A percentile compares a stretch with the other conserved stretches of the same genome.
phyloP scores from a whole-genome alignment of 2,888 invertebrate species.

The Caenorhabditis doughertyi region DNA sequence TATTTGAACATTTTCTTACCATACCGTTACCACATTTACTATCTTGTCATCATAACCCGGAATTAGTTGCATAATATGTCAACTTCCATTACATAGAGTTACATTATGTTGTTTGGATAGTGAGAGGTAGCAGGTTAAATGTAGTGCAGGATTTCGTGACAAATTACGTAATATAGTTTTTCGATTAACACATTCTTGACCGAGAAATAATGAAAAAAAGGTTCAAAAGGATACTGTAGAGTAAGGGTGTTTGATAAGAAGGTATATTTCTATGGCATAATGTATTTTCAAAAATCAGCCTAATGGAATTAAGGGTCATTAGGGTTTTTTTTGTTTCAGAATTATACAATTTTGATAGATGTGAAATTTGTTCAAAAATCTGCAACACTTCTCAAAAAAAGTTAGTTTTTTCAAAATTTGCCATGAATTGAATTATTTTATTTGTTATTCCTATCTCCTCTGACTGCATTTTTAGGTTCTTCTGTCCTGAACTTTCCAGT shows the following conservation, averaged over 20 bases:
- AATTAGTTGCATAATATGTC: slow-evolving; percentile 67
- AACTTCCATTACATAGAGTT: slow-evolving; percentile 44
- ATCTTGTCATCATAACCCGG: slow-evolving; percentile 63
- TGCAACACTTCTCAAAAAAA: neutral
- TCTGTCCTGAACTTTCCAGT: too few species aligned
- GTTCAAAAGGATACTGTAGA: neutral
- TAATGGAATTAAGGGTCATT: too few species aligned
- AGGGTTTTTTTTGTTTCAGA: too few species aligned
- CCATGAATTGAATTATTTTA: too few species aligned
- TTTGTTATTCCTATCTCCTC: too few species aligned
- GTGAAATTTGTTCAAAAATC: too few species aligned
- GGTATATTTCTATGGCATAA: too few species aligned
- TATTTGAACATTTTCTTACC: neutral
- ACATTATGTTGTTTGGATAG: slow-evolving; percentile 40
- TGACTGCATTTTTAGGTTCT: too few species aligned
- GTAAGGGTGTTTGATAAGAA: too few species aligned
- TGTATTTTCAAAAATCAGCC: too few species aligned
- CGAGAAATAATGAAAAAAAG: neutral
- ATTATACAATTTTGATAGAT: too few species aligned
- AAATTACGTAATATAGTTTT: slow-evolving; percentile 38
- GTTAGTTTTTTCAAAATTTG: neutral
- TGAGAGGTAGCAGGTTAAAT: too few species aligned
- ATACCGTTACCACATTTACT: slow-evolving; percentile 10
- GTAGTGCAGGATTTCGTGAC: slow-evolving; percentile 31
- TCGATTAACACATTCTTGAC: slow-evolving; percentile 51